phyloP scores from a whole-genome alignment of 2,113 vertebrate genomes.

The Speoplatyrhinus poulsoni region DNA sequence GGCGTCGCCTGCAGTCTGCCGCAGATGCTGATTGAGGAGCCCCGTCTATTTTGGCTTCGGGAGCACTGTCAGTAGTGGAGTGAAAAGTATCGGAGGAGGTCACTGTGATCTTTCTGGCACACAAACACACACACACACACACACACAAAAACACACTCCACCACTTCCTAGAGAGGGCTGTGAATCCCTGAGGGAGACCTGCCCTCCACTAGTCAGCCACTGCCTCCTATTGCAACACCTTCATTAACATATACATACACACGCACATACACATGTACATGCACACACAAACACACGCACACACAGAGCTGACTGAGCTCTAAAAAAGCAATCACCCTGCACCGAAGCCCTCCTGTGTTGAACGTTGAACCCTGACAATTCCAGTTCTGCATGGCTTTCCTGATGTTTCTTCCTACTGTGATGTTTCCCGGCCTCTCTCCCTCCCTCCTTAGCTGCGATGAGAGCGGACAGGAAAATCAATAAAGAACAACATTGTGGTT shows the following conservation, averaged over 20 bases:
- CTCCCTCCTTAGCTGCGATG: slow-evolving; percentile 41
- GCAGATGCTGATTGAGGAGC: slow-evolving; percentile 62
- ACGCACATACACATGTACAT: neutral
- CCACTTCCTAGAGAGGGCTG: slow-evolving; percentile 45
- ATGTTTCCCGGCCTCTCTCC: slow-evolving; percentile 30
- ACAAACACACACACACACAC: slow-evolving; percentile 33
- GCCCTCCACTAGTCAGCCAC: slow-evolving; percentile 41
- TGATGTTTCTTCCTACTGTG: slow-evolving; percentile 49
- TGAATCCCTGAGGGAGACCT: slow-evolving; percentile 41
- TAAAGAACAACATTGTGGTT: slow-evolving; percentile 58
- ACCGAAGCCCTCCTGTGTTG: slow-evolving; percentile 42
- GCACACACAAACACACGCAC: slow-evolving; percentile 4
- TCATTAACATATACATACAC: slow-evolving; percentile 57
- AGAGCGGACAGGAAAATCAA: slow-evolving; percentile 66
- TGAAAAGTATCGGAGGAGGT: slow-evolving; percentile 50
- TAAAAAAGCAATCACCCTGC: slow-evolving; percentile 36
- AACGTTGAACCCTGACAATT: slow-evolving; percentile 42
- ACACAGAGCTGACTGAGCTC: slow-evolving; percentile 2
- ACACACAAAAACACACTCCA: slow-evolving; percentile 10
- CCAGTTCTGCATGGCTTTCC: slow-evolving; percentile 45
- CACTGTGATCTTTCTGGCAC: slow-evolving; percentile 66
- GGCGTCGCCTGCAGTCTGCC: slow-evolving; percentile 50
- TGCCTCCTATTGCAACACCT: slow-evolving; percentile 36
- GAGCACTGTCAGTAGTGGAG: slow-evolving; percentile 59
- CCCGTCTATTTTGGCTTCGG: slow-evolving; percentile 60